Evolutionary conservation across 1,140 invertebrate genomes (phyloP).

Genomic region (Stenopsyche tienmushanensis): DNA sequence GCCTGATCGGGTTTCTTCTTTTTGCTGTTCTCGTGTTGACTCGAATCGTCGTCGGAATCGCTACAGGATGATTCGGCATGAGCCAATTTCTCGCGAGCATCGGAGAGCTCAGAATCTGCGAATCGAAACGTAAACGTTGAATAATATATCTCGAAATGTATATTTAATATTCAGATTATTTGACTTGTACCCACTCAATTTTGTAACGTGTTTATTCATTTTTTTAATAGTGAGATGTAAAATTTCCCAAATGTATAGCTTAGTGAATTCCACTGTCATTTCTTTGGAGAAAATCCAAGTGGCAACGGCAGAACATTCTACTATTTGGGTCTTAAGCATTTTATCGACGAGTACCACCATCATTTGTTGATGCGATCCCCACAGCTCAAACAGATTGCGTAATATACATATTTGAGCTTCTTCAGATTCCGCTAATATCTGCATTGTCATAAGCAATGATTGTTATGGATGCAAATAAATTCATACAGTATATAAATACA

Average conservation of each 20-base stretch:
- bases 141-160: background rate
- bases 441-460: constrained; percentile 37
- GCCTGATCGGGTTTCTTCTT: constrained; percentile 64
- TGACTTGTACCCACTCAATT: constrained; percentile 61
- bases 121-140: too few species aligned
- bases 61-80: constrained; percentile 75
- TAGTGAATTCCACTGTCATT: constrained; percentile 91
- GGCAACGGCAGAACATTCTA: constrained; percentile 94
- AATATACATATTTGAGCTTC: constrained; percentile 95
- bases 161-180: background rate
- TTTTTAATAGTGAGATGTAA: constrained; percentile 94
- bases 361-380: constrained; percentile 96
- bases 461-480: background rate
- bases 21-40: constrained; percentile 47
- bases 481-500: background rate
- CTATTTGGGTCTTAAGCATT: constrained; percentile 94
- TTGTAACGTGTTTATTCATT: constrained; percentile 93
- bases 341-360: constrained; percentile 95
- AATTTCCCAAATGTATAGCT: constrained; percentile 97
- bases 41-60: constrained; percentile 73
- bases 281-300: constrained; percentile 99
- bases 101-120: constrained; percentile 75
- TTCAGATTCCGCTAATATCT: constrained; percentile 87
- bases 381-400: constrained; percentile 90
- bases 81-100: constrained; percentile 81